Evolutionary conservation across 1,140 invertebrate genomes (phyloP), one percentile per base, ranked within the genome.

Genomic region (Atopsyche davidsoni): DNA sequence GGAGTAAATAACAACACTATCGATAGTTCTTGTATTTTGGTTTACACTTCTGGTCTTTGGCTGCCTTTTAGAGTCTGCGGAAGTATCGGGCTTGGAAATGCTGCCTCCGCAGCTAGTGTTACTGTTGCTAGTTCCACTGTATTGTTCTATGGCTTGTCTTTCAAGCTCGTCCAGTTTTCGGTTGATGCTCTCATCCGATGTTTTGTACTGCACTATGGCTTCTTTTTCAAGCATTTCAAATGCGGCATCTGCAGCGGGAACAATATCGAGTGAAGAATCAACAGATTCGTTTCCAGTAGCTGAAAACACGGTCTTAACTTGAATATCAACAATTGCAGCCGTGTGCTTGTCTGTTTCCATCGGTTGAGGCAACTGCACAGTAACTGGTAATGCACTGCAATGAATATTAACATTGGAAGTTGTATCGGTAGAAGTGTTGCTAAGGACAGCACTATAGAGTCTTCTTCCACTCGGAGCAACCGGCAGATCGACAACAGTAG

Each of bases 171-270:
- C 62, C 48, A 73, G 69, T 43, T 70, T 72, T 0, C 66, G 68
- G 48, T 72, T 68, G 56, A 73, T 71, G 54, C 70, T 73, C 48
- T 73, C 70, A 40, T 72, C 69, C 2, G 70, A 73, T 2, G 67
- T 64, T 55, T 73, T 73, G 39, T 73, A 73, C 43, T 73, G 70
- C 53, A 72, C 69, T n/a, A 73, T 47, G 13, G 70, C 70, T 59
- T 73, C 68, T 42, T 70, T 71, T 56, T 73, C 70, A 2, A 73
- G 57, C 51, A 71, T 68, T 25, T 72, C 70, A 53, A 69, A 71
- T 58, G 68, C 70, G 18, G 62, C 63, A 25, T 70, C 68, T 2
- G 66, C 60, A 17, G 34, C 36, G 17, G 9, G 39, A 25, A 46
- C 25, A 7, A 35, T 38, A 38, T 46, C 45, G 2, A 10, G 22